phyloP scores from a whole-genome alignment of 2,113 vertebrate species.

The Hippoglossus stenolepis region DNA sequence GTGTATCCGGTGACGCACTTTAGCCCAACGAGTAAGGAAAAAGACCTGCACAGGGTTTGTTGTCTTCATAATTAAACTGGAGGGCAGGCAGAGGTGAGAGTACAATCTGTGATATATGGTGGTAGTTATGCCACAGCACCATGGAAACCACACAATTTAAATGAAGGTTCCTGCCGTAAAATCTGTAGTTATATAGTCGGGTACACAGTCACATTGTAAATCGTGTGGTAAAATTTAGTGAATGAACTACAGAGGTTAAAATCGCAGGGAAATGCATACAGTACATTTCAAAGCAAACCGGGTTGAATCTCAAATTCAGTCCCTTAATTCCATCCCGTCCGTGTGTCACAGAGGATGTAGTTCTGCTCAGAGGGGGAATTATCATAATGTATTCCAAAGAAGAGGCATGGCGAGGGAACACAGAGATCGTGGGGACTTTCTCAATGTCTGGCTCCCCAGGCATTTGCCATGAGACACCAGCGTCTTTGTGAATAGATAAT shows the following conservation, averaged over 20 bases:
- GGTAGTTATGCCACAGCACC: constrained; percentile 1
- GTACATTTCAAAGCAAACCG: constrained; percentile 42
- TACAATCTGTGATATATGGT: background rate
- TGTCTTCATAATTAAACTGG: constrained; percentile 33
- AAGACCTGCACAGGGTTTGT: constrained; percentile 5
- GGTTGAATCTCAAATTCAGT: constrained; percentile 44
- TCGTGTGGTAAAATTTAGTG: background rate
- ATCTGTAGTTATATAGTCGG: background rate
- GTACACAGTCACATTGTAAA: background rate
- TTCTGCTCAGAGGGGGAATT: constrained; percentile 62
- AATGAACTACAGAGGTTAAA: constrained; percentile 30
- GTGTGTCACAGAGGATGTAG: constrained; percentile 41
- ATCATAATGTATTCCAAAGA: constrained; percentile 71
- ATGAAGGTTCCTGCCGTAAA: background rate
- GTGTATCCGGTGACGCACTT: constrained; percentile 9
- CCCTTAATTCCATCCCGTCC: constrained; percentile 47
- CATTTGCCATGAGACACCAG: constrained; percentile 63
- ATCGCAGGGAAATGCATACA: constrained; percentile 1
- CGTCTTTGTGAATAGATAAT: constrained; percentile 76
- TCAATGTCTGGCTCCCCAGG: constrained; percentile 59
- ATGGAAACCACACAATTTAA: constrained; percentile 21
- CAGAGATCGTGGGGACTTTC: constrained; percentile 63
- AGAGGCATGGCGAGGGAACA: constrained; percentile 54
- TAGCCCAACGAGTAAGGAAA: constrained; percentile 14
- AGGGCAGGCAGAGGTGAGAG: constrained; percentile 30